Percentiles rank a stretch among this genome's conserved stretches.
These are phyloP conservation scores for Sorex araneus DNA, from an alignment of 2,113 vertebrate genomes.

Conservation along the genomic window DNA sequence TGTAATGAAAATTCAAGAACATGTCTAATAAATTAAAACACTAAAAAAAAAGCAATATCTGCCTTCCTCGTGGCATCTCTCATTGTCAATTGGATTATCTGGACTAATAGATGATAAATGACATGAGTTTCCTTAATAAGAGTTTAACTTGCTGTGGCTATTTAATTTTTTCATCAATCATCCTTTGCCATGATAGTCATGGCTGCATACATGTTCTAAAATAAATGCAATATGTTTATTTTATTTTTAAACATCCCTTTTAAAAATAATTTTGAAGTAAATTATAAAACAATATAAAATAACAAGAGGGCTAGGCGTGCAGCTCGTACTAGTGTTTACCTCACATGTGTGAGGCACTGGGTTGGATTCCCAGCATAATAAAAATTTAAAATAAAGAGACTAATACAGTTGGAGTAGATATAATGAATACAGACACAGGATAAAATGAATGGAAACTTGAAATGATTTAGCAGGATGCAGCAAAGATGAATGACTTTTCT, in stretches of 20 bases:
- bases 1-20: neutral
- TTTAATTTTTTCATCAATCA: neutral
- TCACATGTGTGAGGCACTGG: no score
- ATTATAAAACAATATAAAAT: neutral
- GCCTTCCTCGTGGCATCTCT: neutral
- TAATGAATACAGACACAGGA: slow-evolving; percentile 1
- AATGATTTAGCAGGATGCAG: neutral
- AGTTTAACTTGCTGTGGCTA: neutral
- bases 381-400: no score
- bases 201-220: neutral
- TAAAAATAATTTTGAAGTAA: slow-evolving; percentile 7
- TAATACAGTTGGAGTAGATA: neutral
- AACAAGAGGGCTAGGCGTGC: neutral
- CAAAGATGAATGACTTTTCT: neutral
- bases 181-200: neutral
- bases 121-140: neutral
- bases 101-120: neutral
- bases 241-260: slow-evolving; percentile 26
- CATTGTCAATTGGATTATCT: neutral
- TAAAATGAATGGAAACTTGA: neutral
- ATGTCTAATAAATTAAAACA: neutral
- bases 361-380: no score
- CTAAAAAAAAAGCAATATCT: neutral
- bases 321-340: no score
- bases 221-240: neutral